Evolutionary conservation across 2,797 vertebrate genomes (phyloP), one percentile per base, ranked within the genome.

Genomic region (Potorous gilbertii): DNA sequence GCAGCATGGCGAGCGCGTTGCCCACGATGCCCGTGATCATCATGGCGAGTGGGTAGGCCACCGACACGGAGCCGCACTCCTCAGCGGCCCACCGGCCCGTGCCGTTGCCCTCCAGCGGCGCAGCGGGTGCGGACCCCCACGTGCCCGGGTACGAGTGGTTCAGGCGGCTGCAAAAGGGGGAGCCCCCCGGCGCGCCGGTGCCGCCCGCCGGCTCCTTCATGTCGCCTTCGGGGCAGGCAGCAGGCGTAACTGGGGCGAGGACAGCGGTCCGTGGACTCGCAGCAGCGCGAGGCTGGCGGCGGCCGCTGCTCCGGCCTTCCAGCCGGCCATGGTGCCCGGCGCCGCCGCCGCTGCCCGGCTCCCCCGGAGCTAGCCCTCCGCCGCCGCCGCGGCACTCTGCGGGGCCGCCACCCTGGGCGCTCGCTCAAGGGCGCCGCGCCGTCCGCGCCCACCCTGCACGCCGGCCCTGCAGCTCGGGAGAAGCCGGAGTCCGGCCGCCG

Each of bases 1-100:
- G 98, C 81, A 99, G 98, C 94, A 99, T 99, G 96, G 99, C 99
- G 59, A 99, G 98, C 0, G 99, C 99, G 95, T 99, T 99, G 94
- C 99, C 99, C 98, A 99, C 99, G 98, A 99, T 97, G 95, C 99
- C 99, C 0, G 99, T 99, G 95, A 99, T 95, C 99, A 99, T 99
- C 99, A 99, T 99, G 94, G 98, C 98, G 89, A 99, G 99, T 1
- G 99, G 99, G 96, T 99, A 99, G 56, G 98, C 99, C 55, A 99
- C 99, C 0, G 99, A 99, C 54, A 99, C 99, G 0, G 98, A 99
- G 91, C 99, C 94, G 97, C 99, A 99, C 21, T 97, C 93, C 3
- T 93, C 87, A 1, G 92, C 21, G 0, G 31, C 93, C 66, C 16
- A 6, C 2, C 59, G 9, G 28, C 95, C 96, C 50, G 98, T 98